A percentile compares a stretch with the other conserved stretches of the same genome.
Evolutionary conservation across 1,140 invertebrate species (phyloP).

Genomic region (Paramacrobiotus metropolitanus): DNA sequence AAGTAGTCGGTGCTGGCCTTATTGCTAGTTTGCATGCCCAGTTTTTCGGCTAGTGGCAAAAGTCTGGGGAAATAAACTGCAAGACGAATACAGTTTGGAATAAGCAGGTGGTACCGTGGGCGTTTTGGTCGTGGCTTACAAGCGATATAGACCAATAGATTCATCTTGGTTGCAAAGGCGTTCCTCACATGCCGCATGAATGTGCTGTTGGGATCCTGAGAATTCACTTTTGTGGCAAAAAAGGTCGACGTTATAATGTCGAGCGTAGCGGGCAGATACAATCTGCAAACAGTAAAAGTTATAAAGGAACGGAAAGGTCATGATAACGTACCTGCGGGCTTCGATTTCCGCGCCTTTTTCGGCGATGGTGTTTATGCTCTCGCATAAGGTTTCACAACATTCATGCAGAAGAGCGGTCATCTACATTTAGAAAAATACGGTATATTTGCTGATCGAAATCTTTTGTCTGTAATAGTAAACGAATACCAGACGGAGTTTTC

Average conservation of each 20-base stretch:
- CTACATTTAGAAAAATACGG: no score
- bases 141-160: not conserved
- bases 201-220: not conserved
- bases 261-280: not conserved
- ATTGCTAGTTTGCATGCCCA: not conserved
- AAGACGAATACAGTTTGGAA: not conserved
- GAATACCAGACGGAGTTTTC: not conserved
- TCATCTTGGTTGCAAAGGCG: not conserved
- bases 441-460: not conserved
- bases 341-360: not conserved
- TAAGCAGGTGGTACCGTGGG: not conserved
- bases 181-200: not conserved
- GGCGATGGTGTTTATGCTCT: not conserved
- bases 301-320: not conserved
- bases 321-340: not conserved
- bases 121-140: not conserved
- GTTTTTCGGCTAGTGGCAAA: not conserved
- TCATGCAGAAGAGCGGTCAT: no score
- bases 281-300: not conserved
- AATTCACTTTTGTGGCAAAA: not conserved
- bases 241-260: not conserved
- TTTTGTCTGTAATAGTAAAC: not conserved
- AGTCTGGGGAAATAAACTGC: not conserved
- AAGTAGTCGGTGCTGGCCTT: not conserved
- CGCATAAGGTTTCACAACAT: not conserved